Percentiles rank a stretch among this genome's conserved stretches.
Evolutionary conservation across 2,888 invertebrate genomes (phyloP).

Genomic region (Cephus runcator): DNA sequence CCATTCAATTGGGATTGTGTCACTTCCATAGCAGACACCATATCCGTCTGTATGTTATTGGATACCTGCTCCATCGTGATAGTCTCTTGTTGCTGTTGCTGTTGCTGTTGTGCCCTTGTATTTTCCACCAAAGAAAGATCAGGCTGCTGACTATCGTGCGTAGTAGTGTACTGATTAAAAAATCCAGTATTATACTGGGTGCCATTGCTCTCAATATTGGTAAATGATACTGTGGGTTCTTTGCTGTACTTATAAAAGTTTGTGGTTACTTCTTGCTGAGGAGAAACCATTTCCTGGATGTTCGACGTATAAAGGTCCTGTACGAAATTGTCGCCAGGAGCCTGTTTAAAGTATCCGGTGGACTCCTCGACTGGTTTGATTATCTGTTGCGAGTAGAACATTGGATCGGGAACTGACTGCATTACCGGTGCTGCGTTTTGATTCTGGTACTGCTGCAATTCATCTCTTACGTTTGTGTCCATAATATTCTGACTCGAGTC

Average conservation of each 20-base stretch:
- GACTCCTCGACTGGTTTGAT: slow-evolving; percentile 19
- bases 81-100: slow-evolving; percentile 12
- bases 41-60: not conserved
- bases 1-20: not conserved
- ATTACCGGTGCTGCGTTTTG: slow-evolving; percentile 21
- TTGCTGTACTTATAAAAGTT: slow-evolving; percentile 12
- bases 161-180: slow-evolving; percentile 7
- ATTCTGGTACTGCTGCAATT: slow-evolving; percentile 25
- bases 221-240: slow-evolving; percentile 4
- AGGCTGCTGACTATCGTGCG: slow-evolving; percentile 18
- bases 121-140: slow-evolving; percentile 12
- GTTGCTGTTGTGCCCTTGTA: slow-evolving; percentile 15
- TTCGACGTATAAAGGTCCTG: not conserved
- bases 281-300: not conserved
- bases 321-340: not conserved
- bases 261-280: not conserved
- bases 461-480: slow-evolving; percentile 20
- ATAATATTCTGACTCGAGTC: slow-evolving; percentile 25
- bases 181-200: slow-evolving; percentile 13
- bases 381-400: slow-evolving; percentile 38
- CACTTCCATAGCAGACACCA: not conserved
- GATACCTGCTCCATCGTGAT: not conserved
- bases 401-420: slow-evolving; percentile 26
- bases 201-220: slow-evolving; percentile 10
- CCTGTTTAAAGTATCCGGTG: not conserved